Conservation (phyloP, 2,113 vertebrate species). For the Mustela lutreola region DNA sequence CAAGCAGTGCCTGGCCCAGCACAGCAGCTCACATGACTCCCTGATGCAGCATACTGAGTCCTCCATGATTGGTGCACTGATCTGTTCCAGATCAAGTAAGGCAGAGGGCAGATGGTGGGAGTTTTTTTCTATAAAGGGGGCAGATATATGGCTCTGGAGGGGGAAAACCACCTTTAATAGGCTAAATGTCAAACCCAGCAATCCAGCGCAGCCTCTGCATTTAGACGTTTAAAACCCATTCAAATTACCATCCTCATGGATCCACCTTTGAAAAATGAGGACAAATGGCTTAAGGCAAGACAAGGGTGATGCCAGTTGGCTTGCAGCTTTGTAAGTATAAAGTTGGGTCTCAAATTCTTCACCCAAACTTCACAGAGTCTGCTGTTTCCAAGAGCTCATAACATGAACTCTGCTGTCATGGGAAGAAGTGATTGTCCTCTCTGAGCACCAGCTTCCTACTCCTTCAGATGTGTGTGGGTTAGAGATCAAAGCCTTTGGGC, state of each 20-base stretch:
- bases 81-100: neutral
- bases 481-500: constrained; percentile 56
- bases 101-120: accelerated
- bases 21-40: neutral
- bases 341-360: neutral
- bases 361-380: neutral
- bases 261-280: neutral
- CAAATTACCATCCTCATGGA: neutral
- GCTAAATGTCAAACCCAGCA: neutral
- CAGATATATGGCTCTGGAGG: neutral
- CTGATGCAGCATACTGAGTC: neutral
- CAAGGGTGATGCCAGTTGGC: neutral
- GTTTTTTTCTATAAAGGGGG: neutral
- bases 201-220: neutral
- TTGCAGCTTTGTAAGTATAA: constrained; percentile 7
- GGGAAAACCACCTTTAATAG: neutral
- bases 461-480: constrained; percentile 28
- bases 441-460: neutral
- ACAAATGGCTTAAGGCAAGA: neutral
- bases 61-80: neutral
- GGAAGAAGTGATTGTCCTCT: neutral
- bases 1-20: neutral
- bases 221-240: neutral
- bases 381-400: neutral
- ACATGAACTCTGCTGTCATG: neutral